A percentile compares a stretch with the other conserved stretches of the same genome.
phyloP scores from a whole-genome alignment of 1,140 invertebrate genomes.

The Laodelphax striatellus region DNA sequence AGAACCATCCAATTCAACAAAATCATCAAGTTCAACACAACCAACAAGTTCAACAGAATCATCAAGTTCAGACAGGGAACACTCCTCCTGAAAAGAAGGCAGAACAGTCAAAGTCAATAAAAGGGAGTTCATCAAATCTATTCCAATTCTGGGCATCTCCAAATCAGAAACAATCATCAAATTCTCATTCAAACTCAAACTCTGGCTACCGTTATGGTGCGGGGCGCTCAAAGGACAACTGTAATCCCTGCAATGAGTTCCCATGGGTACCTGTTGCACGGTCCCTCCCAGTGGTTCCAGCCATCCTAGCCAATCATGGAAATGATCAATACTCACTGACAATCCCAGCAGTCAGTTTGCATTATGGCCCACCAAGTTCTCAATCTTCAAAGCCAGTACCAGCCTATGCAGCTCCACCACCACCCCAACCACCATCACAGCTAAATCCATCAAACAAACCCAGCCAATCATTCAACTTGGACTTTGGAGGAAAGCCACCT shows the following conservation, averaged over 20 bases:
- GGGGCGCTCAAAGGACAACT: conserved; percentile 30
- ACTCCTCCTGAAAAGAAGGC: too few relatives aligned
- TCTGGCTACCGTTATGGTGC: neutral
- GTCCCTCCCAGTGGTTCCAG: conserved; percentile 5
- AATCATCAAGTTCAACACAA: neutral
- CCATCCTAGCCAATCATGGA: neutral
- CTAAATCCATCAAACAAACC: neutral
- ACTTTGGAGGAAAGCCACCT: conserved; percentile 4
- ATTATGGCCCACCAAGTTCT: conserved; percentile 9
- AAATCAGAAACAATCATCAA: neutral
- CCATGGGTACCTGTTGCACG: conserved; percentile 60
- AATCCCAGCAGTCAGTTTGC: neutral
- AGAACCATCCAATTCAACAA: neutral
- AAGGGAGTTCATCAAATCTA: neutral
- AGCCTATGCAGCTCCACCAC: conserved; percentile 7
- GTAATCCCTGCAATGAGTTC: conserved; percentile 59
- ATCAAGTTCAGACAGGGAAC: neutral
- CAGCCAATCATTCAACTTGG: neutral
- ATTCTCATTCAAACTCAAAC: too few relatives aligned
- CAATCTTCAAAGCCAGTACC: conserved; percentile 12
- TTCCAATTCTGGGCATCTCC: neutral
- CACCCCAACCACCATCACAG: conserved; percentile 13
- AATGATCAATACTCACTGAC: conserved; percentile 8
- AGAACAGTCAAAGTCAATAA: neutral
- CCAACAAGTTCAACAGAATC: neutral